These are phyloP conservation scores for Picathartes gymnocephalus DNA, from an alignment of 2,113 vertebrate species.

Conservation along the genomic window DNA sequence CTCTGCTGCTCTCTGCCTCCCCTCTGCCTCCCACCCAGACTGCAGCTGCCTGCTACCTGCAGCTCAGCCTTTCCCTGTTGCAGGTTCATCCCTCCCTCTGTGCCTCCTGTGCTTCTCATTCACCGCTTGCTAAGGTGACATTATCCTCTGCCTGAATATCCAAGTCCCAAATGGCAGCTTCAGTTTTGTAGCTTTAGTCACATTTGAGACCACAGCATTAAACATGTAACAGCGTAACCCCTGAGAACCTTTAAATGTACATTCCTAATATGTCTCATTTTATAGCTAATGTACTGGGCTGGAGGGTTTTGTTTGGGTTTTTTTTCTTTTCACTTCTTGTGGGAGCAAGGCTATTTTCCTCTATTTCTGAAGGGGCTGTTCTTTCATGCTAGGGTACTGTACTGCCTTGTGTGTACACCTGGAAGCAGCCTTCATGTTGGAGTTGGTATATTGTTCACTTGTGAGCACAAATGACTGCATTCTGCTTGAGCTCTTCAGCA, in stretches of 20 bases:
- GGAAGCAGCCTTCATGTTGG: neutral
- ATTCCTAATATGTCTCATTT: neutral
- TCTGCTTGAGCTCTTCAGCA: neutral
- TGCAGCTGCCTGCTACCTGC: neutral
- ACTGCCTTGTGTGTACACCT: neutral
- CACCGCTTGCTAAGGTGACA: neutral
- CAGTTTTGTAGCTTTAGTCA: neutral
- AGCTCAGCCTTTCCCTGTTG: neutral
- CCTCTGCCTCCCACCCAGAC: neutral
- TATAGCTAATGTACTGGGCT: neutral
- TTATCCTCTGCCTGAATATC: neutral
- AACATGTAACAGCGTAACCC: neutral
- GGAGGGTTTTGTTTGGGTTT: accelerated
- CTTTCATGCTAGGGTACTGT: neutral
- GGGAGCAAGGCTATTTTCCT: neutral
- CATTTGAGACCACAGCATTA: neutral
- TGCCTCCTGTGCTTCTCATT: neutral
- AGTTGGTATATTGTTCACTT: neutral
- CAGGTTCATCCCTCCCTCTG: neutral
- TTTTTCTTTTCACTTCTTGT: neutral
- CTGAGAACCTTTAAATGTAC: neutral
- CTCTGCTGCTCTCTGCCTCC: neutral
- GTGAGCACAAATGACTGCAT: neutral
- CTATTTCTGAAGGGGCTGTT: neutral
- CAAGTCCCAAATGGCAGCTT: neutral